Percentiles rank a stretch among this genome's conserved stretches.
Conservation (phyloP, 2,888 invertebrate species). For the Zhuqinia jingwanae region DNA sequence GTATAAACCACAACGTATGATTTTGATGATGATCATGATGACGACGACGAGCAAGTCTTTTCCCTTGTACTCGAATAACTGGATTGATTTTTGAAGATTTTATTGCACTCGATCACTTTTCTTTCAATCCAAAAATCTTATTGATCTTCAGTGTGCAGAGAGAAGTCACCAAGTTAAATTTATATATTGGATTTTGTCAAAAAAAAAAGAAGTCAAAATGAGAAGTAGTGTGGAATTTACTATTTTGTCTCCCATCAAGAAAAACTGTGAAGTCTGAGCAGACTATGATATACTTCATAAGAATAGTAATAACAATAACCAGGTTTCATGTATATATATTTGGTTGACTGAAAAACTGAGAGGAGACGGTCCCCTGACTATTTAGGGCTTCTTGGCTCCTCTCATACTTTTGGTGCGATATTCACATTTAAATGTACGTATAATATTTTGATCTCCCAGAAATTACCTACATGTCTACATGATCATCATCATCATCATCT, state of each 20-base stretch:
- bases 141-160: no score
- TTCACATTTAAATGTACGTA: no score
- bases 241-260: constrained; percentile 19
- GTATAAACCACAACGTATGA: constrained; percentile 45
- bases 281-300: no score
- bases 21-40: no score
- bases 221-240: constrained; percentile 1
- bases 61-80: constrained; percentile 42
- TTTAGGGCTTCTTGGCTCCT: neutral
- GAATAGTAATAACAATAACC: neutral
- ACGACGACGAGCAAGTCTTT: neutral
- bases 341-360: no score
- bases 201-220: neutral
- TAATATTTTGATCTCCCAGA: constrained; percentile 20
- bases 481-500: no score
- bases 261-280: constrained; percentile 5
- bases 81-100: constrained; percentile 63
- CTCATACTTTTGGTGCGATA: neutral
- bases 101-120: constrained; percentile 46
- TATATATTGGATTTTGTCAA: neutral
- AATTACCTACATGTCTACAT: neutral
- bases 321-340: no score
- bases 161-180: neutral
- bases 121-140: neutral
- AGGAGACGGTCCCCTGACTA: constrained; percentile 17